Base-by-base conservation (phyloP, 2,888 invertebrate species). In the Drosophila merina region DNA sequence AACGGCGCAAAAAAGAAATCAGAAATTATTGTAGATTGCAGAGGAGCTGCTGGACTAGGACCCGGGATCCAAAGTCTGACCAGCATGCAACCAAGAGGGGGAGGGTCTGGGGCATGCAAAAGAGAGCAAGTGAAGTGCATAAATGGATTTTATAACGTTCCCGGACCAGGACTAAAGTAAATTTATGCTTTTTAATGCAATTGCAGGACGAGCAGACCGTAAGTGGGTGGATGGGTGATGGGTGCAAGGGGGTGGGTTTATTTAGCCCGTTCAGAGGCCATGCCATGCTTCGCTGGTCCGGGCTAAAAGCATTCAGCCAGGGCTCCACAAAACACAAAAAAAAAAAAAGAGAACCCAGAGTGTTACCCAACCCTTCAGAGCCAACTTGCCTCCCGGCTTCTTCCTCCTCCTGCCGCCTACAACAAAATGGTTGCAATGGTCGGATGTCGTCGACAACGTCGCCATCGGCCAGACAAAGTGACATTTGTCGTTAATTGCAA, bases 171-270 rank as follows among this genome's bases (percentile, higher is more conserved):
- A 76, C 76, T 84, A 88, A 88, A 88, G 87, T 86, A 85, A 85
- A 85, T 84, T 85, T 85, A 88, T 88, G 88, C 87, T 85, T 85
- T 85, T 85, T 85, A 85, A 85, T 85, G 85, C 85, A 85, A 85
- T 85, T 85, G 88, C 86, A 88, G 88, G 70, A 76, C 84, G 86
- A 88, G 75, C 81, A 84, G 87, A 88, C 83, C 86, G 82, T 84
- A 77, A 84, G 86, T 73, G 88, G 87, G 75, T 54, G 20, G 20
- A 20, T 20, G 20, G 20, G 20, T 20, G 20, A 14, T 14, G 14
- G 40, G 31, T 44, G 51, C 40, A 25, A 49, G 63, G 30, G 8
- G 28, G 5, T 26, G 42, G n/a, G 12, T 25, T 36, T 31, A 26
- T 25, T 26, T 55, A 48, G 14, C 42, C 67, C 42, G 58, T 49